phyloP scores from a whole-genome alignment of 2,888 invertebrate genomes.

The Drosophila mercatorum region DNA sequence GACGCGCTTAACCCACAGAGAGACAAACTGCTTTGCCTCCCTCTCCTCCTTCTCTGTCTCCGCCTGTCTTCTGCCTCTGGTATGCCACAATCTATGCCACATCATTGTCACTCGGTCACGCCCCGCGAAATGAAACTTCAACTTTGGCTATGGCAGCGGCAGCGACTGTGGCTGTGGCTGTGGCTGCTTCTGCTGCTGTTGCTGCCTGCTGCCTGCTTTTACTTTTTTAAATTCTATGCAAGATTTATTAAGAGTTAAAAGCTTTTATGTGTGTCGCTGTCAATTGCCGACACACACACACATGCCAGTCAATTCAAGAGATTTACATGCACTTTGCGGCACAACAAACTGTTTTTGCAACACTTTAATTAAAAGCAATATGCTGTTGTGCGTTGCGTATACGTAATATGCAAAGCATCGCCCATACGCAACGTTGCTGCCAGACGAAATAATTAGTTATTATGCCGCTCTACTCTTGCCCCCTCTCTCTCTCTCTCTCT shows the following conservation, averaged over 20 bases:
- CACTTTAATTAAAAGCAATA: conserved; percentile 61
- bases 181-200: conserved; percentile 30
- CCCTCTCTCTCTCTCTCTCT: too few relatives aligned
- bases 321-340: conserved; percentile 28
- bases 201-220: conserved; percentile 47
- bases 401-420: conserved; percentile 24
- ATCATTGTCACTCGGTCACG: conserved; percentile 68
- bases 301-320: background rate
- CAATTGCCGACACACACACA: conserved; percentile 60
- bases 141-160: conserved; percentile 24
- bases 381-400: conserved; percentile 16
- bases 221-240: conserved; percentile 78
- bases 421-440: conserved; percentile 42
- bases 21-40: conserved; percentile 4
- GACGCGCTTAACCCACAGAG: conserved; percentile 31
- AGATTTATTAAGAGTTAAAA: conserved; percentile 80
- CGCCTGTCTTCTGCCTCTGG: background rate
- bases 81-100: conserved; percentile 59
- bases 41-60: background rate
- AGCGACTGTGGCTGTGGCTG: conserved; percentile 11
- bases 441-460: conserved; percentile 38
- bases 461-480: background rate
- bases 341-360: conserved; percentile 48
- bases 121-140: conserved; percentile 50
- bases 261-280: conserved; percentile 77